A percentile compares a stretch with the other conserved stretches of the same genome.
Evolutionary conservation across 2,888 invertebrate species (phyloP).

Genomic region (Taphrorychus bicolor): DNA sequence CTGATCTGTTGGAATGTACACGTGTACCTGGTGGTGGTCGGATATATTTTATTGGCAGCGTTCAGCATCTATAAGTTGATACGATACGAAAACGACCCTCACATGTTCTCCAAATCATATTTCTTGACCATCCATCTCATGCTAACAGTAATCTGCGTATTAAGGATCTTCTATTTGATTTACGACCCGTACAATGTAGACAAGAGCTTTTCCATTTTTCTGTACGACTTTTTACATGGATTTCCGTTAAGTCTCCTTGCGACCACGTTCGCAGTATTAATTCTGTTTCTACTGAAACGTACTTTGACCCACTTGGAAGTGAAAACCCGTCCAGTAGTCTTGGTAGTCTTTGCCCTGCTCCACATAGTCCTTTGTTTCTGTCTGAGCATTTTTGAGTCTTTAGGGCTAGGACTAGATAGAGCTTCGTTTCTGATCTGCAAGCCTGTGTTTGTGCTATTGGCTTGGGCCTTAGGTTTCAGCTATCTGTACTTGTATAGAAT

Average conservation of each 20-base stretch:
- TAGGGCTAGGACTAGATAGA: conserved; percentile 56
- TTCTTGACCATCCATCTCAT: conserved; percentile 86
- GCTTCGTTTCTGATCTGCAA: conserved; percentile 75
- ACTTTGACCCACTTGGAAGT: conserved; percentile 77
- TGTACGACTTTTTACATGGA: conserved; percentile 84
- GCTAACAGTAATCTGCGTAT: conserved; percentile 80
- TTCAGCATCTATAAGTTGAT: conserved; percentile 88
- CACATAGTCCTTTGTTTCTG: conserved; percentile 83
- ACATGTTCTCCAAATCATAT: conserved; percentile 86
- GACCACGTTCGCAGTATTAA: conserved; percentile 87
- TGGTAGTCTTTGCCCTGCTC: conserved; percentile 78
- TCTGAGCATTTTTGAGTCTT: conserved; percentile 77
- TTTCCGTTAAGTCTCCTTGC: conserved; percentile 87
- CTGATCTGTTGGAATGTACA: conserved; percentile 91
- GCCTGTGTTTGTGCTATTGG: conserved; percentile 85
- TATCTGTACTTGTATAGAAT: conserved; percentile 86
- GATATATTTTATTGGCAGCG: conserved; percentile 83
- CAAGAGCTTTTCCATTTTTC: conserved; percentile 76
- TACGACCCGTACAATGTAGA: conserved; percentile 93
- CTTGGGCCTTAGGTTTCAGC: conserved; percentile 81
- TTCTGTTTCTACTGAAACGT: conserved; percentile 83
- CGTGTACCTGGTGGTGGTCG: conserved; percentile 84
- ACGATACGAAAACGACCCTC: conserved; percentile 84
- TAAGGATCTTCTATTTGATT: conserved; percentile 86
- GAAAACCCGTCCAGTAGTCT: conserved; percentile 72